Percentiles rank a stretch among this genome's conserved stretches.
These are phyloP conservation scores for Butorides virescens DNA, from an alignment of 2,113 vertebrate species.

Conservation along the genomic window DNA sequence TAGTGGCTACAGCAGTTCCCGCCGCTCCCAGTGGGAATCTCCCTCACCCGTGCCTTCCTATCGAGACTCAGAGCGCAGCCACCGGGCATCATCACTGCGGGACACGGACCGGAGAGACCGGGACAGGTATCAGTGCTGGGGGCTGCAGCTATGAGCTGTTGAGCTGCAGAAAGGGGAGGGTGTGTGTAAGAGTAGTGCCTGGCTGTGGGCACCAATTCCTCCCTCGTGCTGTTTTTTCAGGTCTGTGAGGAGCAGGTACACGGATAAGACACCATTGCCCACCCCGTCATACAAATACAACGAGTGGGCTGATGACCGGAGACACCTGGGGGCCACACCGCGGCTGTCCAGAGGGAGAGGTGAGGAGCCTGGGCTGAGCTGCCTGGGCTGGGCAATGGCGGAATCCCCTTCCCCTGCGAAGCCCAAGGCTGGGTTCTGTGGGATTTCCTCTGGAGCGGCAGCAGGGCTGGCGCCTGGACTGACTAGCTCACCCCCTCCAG, in stretches of 20 bases:
- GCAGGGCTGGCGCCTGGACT: rapidly evolving
- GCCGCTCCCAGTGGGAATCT: slow-evolving; percentile 95
- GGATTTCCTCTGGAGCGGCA: rapidly evolving
- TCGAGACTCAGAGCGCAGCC: slow-evolving; percentile 83
- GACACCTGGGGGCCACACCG: slow-evolving; percentile 88
- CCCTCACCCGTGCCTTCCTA: slow-evolving; percentile 87
- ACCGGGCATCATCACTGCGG: slow-evolving; percentile 68
- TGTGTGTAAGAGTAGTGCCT: rapidly evolving
- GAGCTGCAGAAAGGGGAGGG: not conserved
- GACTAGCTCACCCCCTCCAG: slow-evolving; percentile 33
- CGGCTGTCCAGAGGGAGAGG: slow-evolving; percentile 94
- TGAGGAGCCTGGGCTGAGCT: slow-evolving; percentile 44
- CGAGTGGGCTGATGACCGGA: slow-evolving; percentile 94
- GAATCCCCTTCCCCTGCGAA: not conserved
- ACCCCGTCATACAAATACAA: slow-evolving; percentile 98
- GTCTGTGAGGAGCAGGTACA: slow-evolving; percentile 85
- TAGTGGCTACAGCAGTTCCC: slow-evolving; percentile 75
- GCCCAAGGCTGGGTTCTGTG: not conserved
- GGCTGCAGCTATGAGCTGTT: not conserved
- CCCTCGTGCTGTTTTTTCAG: slow-evolving; percentile 51
- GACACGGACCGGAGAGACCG: slow-evolving; percentile 85
- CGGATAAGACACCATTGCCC: slow-evolving; percentile 88
- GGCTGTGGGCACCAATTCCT: not conserved
- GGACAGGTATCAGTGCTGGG: slow-evolving; percentile 7
- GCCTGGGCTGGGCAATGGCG: rapidly evolving